Conservation (phyloP, 1,140 invertebrate genomes). For the Globodera rostochiensis region DNA sequence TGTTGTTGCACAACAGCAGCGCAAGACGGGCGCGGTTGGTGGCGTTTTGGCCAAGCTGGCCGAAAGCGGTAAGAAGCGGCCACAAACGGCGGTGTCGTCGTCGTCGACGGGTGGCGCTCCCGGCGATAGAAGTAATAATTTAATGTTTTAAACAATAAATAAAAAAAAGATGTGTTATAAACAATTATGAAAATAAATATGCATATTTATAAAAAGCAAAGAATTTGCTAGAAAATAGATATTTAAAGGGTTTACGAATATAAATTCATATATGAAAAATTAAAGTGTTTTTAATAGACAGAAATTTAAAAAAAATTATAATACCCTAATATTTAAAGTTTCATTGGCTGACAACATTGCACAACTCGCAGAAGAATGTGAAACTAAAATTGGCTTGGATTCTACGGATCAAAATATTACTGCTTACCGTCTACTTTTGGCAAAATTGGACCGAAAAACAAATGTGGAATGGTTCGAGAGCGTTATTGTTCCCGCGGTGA, state of each 20-base stretch:
- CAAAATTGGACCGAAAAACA: constrained; percentile 54
- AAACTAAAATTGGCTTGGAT: neutral
- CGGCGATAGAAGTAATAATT: neutral
- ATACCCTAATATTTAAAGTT: neutral
- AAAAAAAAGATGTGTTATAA: too few species aligned
- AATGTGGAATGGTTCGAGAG: constrained; percentile 59
- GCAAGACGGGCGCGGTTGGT: neutral
- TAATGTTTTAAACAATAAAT: too few species aligned
- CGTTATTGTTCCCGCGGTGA: constrained; percentile 36
- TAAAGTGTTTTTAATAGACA: neutral
- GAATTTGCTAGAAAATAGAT: too few species aligned
- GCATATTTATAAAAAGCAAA: too few species aligned
- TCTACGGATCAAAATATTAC: neutral
- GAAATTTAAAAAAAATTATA: neutral
- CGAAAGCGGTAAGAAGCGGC: neutral
- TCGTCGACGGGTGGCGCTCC: neutral
- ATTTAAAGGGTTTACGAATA: too few species aligned
- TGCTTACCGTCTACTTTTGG: constrained; percentile 47
- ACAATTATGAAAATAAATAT: too few species aligned
- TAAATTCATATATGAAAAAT: too few species aligned
- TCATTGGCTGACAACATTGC: neutral
- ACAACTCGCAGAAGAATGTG: neutral
- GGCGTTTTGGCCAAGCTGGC: neutral
- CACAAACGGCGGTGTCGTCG: neutral
- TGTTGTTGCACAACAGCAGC: neutral